phyloP scores from a whole-genome alignment of 2,888 invertebrate species.

The Gastrophysa polygoni region DNA sequence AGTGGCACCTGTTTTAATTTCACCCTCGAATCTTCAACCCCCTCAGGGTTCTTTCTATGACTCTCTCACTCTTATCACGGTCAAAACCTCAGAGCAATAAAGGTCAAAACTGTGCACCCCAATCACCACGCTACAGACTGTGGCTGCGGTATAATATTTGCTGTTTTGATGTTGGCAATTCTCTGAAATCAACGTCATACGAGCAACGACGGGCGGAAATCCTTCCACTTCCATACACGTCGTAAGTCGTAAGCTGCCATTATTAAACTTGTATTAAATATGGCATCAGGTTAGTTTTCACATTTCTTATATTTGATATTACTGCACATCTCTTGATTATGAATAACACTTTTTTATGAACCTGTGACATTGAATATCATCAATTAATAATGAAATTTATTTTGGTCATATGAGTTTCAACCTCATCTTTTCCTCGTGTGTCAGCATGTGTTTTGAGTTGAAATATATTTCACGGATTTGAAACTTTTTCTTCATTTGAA shows the following conservation, averaged over 20 bases:
- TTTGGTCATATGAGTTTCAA: constrained; percentile 24
- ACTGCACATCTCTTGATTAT: not conserved
- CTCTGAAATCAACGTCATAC: not conserved
- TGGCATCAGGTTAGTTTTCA: constrained; percentile 48
- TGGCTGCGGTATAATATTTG: not conserved
- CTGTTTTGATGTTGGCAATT: not conserved
- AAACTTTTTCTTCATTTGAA: constrained; percentile 23
- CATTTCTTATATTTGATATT: constrained; percentile 3
- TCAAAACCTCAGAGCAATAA: no score
- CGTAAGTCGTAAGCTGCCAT: constrained; percentile 32
- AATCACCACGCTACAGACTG: no score
- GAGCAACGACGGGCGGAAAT: constrained; percentile 24
- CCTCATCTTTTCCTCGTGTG: constrained; percentile 32
- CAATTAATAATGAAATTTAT: no score
- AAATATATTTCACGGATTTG: constrained; percentile 10
- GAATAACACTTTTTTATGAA: not conserved
- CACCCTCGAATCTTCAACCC: no score
- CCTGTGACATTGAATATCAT: no score
- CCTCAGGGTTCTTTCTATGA: no score
- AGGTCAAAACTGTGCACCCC: no score
- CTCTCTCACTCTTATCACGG: no score
- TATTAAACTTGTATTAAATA: constrained; percentile 36
- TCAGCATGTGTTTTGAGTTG: constrained; percentile 22
- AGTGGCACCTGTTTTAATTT: no score
- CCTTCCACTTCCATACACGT: constrained; percentile 24